Conservation (phyloP, 2,888 invertebrate species). For the Drosophila diplacantha region DNA sequence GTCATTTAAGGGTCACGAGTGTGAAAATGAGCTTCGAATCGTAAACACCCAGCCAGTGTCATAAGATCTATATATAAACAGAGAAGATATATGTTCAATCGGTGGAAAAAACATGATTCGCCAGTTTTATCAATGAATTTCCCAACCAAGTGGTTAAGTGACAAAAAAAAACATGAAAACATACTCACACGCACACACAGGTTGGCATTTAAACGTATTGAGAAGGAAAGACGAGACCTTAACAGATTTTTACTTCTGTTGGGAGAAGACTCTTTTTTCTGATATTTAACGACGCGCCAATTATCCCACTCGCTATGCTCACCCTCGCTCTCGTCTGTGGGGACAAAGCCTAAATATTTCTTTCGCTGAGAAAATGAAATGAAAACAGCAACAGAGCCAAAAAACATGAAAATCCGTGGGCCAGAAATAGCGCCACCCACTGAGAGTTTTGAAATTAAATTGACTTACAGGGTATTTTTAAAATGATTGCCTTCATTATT, state of each 20-base stretch:
- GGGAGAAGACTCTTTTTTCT: conserved; percentile 15
- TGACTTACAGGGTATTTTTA: conserved; percentile 56
- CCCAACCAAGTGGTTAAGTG: conserved; percentile 2
- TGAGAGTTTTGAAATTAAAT: conserved; percentile 59
- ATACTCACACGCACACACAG: conserved; percentile 6
- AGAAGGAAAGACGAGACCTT: conserved; percentile 15
- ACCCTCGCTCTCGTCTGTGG: conserved; percentile 9
- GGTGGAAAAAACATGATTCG: conserved; percentile 48
- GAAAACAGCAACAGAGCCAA: conserved; percentile 50
- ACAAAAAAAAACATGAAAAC: conserved; percentile 26
- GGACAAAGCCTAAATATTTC: conserved; percentile 44
- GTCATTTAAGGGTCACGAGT: conserved; percentile 24
- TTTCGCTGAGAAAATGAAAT: conserved; percentile 35
- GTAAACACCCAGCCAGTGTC: conserved; percentile 42
- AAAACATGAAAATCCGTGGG: conserved; percentile 62
- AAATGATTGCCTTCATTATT: conserved; percentile 49
- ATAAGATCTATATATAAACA: conserved; percentile 11
- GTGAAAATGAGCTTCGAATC: conserved; percentile 34
- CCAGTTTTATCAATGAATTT: conserved; percentile 61
- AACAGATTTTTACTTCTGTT: conserved; percentile 5
- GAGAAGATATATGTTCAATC: conserved; percentile 13
- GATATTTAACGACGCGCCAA: conserved; percentile 40
- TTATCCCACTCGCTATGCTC: conserved; percentile 13
- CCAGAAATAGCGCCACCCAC: conserved; percentile 69
- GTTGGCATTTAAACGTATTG: conserved; percentile 31